Conservation (phyloP, 2,888 invertebrate species). For the Callimorpha dominula region DNA sequence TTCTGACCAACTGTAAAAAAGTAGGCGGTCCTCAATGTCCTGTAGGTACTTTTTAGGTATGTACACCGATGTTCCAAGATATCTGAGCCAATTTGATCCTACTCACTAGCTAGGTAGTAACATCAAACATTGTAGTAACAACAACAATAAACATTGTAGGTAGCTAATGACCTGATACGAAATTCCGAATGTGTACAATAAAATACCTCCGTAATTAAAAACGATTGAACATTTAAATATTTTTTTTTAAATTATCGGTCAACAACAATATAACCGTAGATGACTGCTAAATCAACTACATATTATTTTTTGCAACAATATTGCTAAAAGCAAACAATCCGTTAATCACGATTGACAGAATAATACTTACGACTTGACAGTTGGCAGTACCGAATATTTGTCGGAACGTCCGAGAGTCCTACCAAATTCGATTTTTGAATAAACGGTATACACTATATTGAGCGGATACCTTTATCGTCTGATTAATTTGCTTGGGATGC, state of each 20-base stretch:
- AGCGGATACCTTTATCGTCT: conserved; percentile 15
- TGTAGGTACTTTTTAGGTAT: too few relatives aligned
- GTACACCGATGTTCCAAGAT: too few relatives aligned
- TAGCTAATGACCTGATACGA: not conserved
- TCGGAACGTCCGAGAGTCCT: not conserved
- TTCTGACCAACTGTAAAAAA: too few relatives aligned
- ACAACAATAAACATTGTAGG: too few relatives aligned
- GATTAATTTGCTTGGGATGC: conserved; percentile 30
- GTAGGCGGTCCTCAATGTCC: too few relatives aligned
- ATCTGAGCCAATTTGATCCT: too few relatives aligned
- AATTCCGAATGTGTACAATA: not conserved
- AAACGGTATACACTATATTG: conserved; percentile 5
- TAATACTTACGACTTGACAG: not conserved
- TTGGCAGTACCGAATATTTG: not conserved
- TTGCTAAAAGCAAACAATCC: not conserved
- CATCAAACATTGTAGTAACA: too few relatives aligned
- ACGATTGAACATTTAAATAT: not conserved
- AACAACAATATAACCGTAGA: not conserved
- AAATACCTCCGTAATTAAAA: not conserved
- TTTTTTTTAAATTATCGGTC: not conserved
- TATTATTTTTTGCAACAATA: too few relatives aligned
- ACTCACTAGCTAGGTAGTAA: too few relatives aligned
- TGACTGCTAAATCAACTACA: not conserved
- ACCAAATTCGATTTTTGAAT: not conserved
- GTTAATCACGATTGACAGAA: not conserved